These are phyloP conservation scores for Macrophya annulata DNA, from an alignment of 2,888 invertebrate species.

Conservation along the genomic window DNA sequence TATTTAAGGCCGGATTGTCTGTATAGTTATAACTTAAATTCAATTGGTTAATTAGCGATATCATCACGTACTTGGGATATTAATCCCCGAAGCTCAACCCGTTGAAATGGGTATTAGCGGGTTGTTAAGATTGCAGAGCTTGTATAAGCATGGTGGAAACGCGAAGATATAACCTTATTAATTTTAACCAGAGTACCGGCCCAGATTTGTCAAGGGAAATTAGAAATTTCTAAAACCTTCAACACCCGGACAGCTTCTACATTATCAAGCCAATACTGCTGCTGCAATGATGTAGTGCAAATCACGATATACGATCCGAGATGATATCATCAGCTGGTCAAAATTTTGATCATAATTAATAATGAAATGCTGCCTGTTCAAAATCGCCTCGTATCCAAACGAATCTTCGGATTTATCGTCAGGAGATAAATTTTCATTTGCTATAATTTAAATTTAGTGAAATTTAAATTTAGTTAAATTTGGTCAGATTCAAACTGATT, in stretches of 20 bases:
- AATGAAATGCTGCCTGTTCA: not conserved
- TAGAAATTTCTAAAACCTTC: not conserved
- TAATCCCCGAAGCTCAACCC: constrained; percentile 8
- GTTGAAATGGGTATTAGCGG: constrained; percentile 13
- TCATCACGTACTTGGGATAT: not conserved
- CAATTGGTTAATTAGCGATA: not conserved
- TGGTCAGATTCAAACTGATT: not conserved
- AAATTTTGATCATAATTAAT: not conserved
- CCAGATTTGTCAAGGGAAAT: constrained; percentile 34
- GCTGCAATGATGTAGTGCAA: not conserved
- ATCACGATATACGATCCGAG: not conserved
- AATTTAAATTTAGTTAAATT: not conserved
- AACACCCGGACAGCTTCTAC: not conserved
- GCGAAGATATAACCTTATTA: constrained; percentile 25
- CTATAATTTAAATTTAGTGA: not conserved
- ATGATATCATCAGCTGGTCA: not conserved
- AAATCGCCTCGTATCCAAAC: not conserved
- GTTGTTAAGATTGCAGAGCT: not conserved
- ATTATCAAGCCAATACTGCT: too few relatives aligned
- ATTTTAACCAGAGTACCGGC: constrained; percentile 7
- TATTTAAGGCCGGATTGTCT: not conserved
- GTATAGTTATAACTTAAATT: not conserved
- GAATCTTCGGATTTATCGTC: not conserved
- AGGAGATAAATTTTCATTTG: too few relatives aligned
- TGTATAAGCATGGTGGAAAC: not conserved